phyloP scores from a whole-genome alignment of 2,797 vertebrate species.

The Eulemur mongoz region DNA sequence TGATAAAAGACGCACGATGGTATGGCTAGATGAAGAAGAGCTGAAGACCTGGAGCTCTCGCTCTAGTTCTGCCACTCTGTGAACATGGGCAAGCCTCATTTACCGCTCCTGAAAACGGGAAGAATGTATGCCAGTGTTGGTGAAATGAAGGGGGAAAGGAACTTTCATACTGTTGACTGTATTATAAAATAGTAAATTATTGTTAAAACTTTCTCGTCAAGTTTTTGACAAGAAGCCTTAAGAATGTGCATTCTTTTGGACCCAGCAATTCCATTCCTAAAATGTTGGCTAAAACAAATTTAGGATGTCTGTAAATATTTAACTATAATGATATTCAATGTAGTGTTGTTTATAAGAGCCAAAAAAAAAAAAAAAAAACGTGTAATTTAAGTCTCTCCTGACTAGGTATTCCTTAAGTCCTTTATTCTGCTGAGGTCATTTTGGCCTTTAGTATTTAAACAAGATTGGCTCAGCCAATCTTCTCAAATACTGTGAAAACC shows the following conservation, averaged over 20 bases:
- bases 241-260: not conserved
- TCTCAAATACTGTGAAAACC: not conserved
- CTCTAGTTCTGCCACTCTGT: not conserved
- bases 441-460: slow-evolving; percentile 1
- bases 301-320: not conserved
- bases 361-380: not conserved
- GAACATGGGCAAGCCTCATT: not conserved
- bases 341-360: not conserved
- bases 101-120: not conserved
- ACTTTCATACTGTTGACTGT: not conserved
- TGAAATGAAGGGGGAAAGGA: not conserved
- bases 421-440: not conserved
- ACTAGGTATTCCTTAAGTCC: not conserved
- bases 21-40: not conserved
- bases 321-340: not conserved
- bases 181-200: not conserved
- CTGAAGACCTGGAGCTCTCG: not conserved
- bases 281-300: not conserved
- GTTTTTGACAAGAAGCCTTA: not conserved
- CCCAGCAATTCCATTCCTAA: not conserved
- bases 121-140: not conserved
- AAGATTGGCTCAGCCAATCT: not conserved
- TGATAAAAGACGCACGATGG: not conserved
- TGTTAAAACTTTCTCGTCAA: not conserved
- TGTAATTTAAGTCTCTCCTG: not conserved